Base-by-base conservation (phyloP, 92 coral and sea anemone species). In the Metridium senile region DNA sequence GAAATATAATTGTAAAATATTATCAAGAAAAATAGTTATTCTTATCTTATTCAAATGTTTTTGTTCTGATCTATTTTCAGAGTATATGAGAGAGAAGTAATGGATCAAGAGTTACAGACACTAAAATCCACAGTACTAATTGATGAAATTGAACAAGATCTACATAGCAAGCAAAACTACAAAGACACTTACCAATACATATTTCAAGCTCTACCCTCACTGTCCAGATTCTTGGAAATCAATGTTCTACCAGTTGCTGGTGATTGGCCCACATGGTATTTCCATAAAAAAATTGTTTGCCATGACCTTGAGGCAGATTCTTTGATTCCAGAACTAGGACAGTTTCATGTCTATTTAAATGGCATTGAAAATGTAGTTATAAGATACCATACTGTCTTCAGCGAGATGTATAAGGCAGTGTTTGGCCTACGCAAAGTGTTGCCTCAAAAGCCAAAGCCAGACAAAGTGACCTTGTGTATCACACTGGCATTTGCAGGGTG, bases 201-300 rank as follows among this genome's bases (percentile, higher is more conserved):
- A 32, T 80, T 65, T 59, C 62, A 81, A 34, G 87, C 59, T 13
- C 63, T 73, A 11, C 90, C 90, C n/a, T n/a, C 73, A 35, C 27
- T 89, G 33, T 70, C 33, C 34, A 72, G 59, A 2, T 88, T 78
- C 26, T 34, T 78, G 58, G 25, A 71, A 66, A 18, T 33, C 20
- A 13, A 66, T 68, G 72, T 83, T 21, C 57, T 69, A 7, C 78
- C 86, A 18, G 72, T 86, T 49, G 82, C 45, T 56, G 90, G 90
- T n/a, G n/a, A n/a, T n/a, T 86, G 86, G 90, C 90, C 86, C 21
- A 81, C 90, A 18, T 81, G 90, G 90, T 86, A 86, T 49, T 81
- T 81, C 29, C 90, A 81, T 26, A n/a, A 86, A 86, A 72, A 86
- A 86, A 71, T 35, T 67, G 33, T 81, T 19, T 81, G 87, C 58